Percentiles rank a stretch among this genome's conserved stretches.
Evolutionary conservation across 2,888 invertebrate genomes (phyloP).

Genomic region (Cryptus viduatorius): DNA sequence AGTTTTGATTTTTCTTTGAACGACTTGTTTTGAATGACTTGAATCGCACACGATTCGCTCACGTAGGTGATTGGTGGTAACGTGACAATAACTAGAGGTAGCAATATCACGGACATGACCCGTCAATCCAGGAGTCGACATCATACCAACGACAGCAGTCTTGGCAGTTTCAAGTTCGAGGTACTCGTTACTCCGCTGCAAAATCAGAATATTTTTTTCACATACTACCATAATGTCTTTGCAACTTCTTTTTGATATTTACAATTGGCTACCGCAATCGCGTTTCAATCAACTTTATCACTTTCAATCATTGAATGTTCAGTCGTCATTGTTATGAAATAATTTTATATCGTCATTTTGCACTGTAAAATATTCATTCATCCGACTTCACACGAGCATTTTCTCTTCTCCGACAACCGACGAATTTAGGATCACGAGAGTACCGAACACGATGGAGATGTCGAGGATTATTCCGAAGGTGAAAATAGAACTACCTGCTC

Average conservation of each 20-base stretch:
- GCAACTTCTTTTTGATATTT: slow-evolving; percentile 27
- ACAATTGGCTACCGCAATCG: slow-evolving; percentile 37
- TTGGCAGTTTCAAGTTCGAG: slow-evolving; percentile 90
- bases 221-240: background rate
- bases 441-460: slow-evolving; percentile 94
- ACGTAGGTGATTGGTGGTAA: slow-evolving; percentile 82
- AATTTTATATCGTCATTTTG: slow-evolving; percentile 34
- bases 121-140: slow-evolving; percentile 87
- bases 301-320: slow-evolving; percentile 56
- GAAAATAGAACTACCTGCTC: slow-evolving; percentile 88
- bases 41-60: slow-evolving; percentile 68
- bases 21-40: slow-evolving; percentile 55
- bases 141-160: slow-evolving; percentile 90
- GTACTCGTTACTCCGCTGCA: slow-evolving; percentile 82
- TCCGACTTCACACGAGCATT: slow-evolving; percentile 62
- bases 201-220: slow-evolving; percentile 23
- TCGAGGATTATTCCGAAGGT: slow-evolving; percentile 94
- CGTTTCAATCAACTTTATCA: slow-evolving; percentile 54
- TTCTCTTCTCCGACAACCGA: slow-evolving; percentile 16
- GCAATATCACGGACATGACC: slow-evolving; percentile 80
- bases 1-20: slow-evolving; percentile 58
- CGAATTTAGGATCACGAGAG: slow-evolving; percentile 86
- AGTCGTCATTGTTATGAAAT: slow-evolving; percentile 27
- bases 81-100: slow-evolving; percentile 84
- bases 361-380: slow-evolving; percentile 66